Evolutionary conservation across 2,888 invertebrate genomes (phyloP), one percentile per base, ranked within the genome.

Genomic region (Amphipoea lucens): DNA sequence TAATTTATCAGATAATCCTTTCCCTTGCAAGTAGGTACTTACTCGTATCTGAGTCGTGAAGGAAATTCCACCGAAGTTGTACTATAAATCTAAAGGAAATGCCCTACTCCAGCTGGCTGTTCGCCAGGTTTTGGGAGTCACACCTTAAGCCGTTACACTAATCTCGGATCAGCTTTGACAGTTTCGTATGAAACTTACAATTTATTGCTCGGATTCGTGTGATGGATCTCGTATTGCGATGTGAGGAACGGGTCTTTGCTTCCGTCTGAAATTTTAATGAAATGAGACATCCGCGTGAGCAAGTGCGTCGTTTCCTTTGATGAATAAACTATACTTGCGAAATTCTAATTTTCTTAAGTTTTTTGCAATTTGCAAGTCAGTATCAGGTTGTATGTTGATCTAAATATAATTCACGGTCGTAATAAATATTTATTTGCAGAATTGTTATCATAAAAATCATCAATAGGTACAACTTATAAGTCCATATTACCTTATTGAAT

Each of bases 1-100:
- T 76, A 84, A 88, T 86, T 79, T 86, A 86, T 77, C 85, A 83
- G 75, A 71, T 86, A 87, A 88, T 85, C 87, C 85, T 85, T 88
- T 85, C 23, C 66, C 78, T 73, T 83, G 77, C 86, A 87, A 86
- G 83, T 81, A 82, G 74, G 82, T 29, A 83, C 79, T 82, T 83
- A 80, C 69, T 78, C 82, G 76, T 86, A 86, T 85, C 88, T 86
- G 76, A 78, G 84, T 87, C 74, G 78, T 12, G 70, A 63, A 76
- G 84, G 82, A 79, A 83, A 80, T 80, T 77, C 76, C 42, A 29
- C 45, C 80, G 42, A 87, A 87, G 82, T 87, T 86, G 70, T 71
- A 78, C 78, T 66, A 89, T 88, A 87, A 89, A 87, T 87, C 62
- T 76, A 36, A 76, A 70, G 69, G 78, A 74, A 68, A 78, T 69